Evolutionary conservation across 1,140 invertebrate species (phyloP).

Genomic region (Heliothis virescens): DNA sequence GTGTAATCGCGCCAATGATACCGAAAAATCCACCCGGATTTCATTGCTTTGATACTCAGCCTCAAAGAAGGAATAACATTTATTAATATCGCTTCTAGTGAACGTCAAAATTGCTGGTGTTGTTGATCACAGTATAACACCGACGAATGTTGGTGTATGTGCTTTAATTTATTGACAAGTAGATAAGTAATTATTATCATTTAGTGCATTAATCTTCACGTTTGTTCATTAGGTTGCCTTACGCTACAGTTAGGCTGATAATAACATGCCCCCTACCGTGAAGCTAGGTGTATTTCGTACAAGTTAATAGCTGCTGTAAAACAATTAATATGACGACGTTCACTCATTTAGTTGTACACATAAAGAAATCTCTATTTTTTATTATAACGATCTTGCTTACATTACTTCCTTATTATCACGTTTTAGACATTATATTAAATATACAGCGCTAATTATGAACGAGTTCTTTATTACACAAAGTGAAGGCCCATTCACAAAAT

Average conservation of each 20-base stretch:
- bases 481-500: conserved; percentile 70
- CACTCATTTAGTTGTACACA: conserved; percentile 77
- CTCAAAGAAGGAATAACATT: conserved; percentile 77
- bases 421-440: conserved; percentile 77
- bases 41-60: conserved; percentile 72
- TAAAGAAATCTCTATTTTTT: conserved; percentile 77
- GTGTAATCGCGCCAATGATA: conserved; percentile 72
- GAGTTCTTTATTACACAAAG: conserved; percentile 72
- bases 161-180: conserved; percentile 16
- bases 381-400: conserved; percentile 79
- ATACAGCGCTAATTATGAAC: conserved; percentile 80
- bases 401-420: conserved; percentile 80
- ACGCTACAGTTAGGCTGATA: conserved; percentile 39
- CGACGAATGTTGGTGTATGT: neutral
- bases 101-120: neutral
- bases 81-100: conserved; percentile 61
- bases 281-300: conserved; percentile 66
- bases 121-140: neutral
- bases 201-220: conserved; percentile 5
- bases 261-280: conserved; percentile 61
- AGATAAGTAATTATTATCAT: conserved; percentile 4
- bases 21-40: conserved; percentile 75
- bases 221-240: conserved; percentile 13
- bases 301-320: conserved; percentile 69
- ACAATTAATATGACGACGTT: conserved; percentile 73